Base-by-base conservation (phyloP, 1,140 invertebrate species). In the Eulimnadia texana region DNA sequence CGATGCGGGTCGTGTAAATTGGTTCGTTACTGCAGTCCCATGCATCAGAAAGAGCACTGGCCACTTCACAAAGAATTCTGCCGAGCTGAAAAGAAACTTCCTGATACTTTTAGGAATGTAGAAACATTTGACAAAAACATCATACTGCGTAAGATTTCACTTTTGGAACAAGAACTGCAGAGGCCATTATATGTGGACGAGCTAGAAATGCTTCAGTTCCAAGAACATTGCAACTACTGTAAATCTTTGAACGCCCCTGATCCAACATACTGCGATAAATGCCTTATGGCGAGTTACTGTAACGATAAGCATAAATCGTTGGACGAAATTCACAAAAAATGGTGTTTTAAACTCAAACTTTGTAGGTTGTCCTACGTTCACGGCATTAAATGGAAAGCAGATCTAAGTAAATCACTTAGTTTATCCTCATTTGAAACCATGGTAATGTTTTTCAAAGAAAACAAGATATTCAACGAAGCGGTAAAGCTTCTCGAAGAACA, bases 201-300 rank as follows among this genome's bases (percentile, higher is more conserved):
- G 66, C 78, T 78, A 58, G 84, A 86, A 65, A 77, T 81, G 0
- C 66, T 86, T 2, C 70, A 85, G 2, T 85, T 84, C 66, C 82
- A 83, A 0, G 73, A 78, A 23, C 71, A 82, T 1, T 86, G 84
- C 66, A 68, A 70, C 2, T 70, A 74, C 16, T 81, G 80, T 50
- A 22, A 63, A 52, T 70, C 78, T 10, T 74, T 80, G 50, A 2
- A 20, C 28, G 16, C 22, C 23, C 10, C 19, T 3, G n/a, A 13
- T 58, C 16, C 24, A n/a, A n/a, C 23, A 28, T 27, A 58, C 24
- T 58, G 55, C 19, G 10, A 20, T 25, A 11, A 20, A 10, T 58
- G 55, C 25, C 29, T 58, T 16, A 23, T 13, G 23, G 28, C 23
- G 19, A 27, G 23, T 11, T 58, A 33, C 19, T 58, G 55, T 33